These are phyloP conservation scores for Eptatretus atami DNA, from an alignment of 2,797 vertebrate genomes.

Conservation along the genomic window DNA sequence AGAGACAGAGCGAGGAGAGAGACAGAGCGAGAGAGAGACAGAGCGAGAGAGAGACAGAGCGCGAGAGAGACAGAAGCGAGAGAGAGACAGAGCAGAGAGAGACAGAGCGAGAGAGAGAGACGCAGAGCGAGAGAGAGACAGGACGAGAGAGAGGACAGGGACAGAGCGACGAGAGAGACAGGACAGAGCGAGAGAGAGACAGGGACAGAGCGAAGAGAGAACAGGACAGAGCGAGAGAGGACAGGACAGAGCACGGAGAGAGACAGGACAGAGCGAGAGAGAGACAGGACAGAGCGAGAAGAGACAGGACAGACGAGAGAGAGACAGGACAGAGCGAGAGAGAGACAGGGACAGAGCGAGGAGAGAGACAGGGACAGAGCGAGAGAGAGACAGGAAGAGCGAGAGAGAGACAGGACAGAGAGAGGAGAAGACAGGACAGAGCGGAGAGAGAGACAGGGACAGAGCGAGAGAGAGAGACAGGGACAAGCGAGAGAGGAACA, in stretches of 20 bases:
- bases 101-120: neutral
- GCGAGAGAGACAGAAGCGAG: conserved; percentile 4
- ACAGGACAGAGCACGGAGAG: neutral
- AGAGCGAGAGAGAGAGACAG: no score
- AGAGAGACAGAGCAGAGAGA: conserved; percentile 4
- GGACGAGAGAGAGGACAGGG: neutral
- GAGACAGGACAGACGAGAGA: neutral
- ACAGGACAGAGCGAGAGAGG: conserved; percentile 5
- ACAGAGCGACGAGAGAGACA: no score
- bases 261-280: neutral
- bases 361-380: no score
- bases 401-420: neutral
- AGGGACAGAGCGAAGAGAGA: neutral
- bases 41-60: conserved; percentile 11
- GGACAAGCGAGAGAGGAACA: no score
- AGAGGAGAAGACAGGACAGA: neutral
- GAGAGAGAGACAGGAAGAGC: neutral
- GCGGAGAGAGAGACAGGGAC: neutral
- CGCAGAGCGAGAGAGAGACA: neutral
- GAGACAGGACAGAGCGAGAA: no score
- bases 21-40: neutral
- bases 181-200: no score
- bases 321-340: neutral
- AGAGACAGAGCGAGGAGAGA: neutral
- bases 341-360: neutral